These are phyloP conservation scores for Dasyurus viverrinus DNA, from an alignment of 2,113 vertebrate species.

Conservation along the genomic window DNA sequence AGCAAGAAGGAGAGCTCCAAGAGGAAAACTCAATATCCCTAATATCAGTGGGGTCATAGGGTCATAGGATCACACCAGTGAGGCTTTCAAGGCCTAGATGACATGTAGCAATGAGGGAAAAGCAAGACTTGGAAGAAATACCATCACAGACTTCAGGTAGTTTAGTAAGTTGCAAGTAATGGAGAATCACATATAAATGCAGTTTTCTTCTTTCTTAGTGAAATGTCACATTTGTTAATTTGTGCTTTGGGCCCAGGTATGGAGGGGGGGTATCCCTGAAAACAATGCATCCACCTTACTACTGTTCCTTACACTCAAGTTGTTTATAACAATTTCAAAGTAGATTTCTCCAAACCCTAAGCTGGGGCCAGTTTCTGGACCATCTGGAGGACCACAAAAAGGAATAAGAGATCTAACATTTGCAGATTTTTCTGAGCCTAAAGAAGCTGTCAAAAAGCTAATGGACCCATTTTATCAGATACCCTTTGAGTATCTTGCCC, in stretches of 20 bases:
- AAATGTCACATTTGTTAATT: background rate
- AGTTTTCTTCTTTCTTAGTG: background rate
- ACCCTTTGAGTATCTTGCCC: too few species aligned
- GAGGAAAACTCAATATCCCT: background rate
- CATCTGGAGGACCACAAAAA: background rate
- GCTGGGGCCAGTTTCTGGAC: background rate
- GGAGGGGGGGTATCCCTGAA: background rate
- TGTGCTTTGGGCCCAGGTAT: background rate
- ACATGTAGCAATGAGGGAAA: background rate
- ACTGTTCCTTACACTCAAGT: background rate
- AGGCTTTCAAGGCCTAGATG: slow-evolving; percentile 3
- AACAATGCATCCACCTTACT: background rate
- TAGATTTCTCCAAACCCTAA: background rate
- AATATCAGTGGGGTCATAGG: background rate
- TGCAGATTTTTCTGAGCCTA: too few species aligned
- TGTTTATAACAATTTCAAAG: background rate
- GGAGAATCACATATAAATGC: background rate
- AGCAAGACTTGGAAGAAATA: background rate
- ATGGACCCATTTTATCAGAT: too few species aligned
- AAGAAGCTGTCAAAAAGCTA: too few species aligned
- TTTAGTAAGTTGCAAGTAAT: background rate
- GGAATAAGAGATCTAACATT: background rate
- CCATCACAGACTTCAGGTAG: background rate
- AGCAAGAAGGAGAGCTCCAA: slow-evolving; percentile 5
- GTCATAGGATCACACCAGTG: background rate